phyloP scores from a whole-genome alignment of 1,140 invertebrate species.

The Lasioglossum albipes region DNA sequence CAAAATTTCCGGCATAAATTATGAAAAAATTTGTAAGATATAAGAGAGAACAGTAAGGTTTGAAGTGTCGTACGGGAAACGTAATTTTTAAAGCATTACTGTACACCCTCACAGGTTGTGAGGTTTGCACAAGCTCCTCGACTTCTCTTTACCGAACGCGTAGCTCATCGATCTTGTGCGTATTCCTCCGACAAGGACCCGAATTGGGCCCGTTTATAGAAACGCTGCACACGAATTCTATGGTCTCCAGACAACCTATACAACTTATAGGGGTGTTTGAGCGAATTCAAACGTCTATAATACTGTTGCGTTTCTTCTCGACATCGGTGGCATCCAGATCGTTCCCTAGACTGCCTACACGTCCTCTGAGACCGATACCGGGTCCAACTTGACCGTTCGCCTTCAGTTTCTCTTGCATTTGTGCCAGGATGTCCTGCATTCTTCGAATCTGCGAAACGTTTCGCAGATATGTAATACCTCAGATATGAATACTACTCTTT shows the following conservation, averaged over 20 bases:
- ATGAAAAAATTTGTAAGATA: too few relatives aligned
- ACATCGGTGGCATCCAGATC: slow-evolving; percentile 73
- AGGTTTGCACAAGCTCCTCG: neutral
- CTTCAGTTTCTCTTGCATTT: slow-evolving; percentile 98
- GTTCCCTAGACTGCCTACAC: slow-evolving; percentile 76
- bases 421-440: slow-evolving; percentile 97
- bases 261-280: neutral
- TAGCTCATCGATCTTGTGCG: slow-evolving; percentile 3
- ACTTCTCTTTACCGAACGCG: neutral
- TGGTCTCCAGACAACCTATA: neutral
- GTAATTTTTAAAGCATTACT: neutral
- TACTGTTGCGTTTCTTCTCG: slow-evolving; percentile 88
- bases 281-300: slow-evolving; percentile 86
- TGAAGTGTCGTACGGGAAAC: neutral
- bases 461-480: too few relatives aligned
- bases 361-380: slow-evolving; percentile 69
- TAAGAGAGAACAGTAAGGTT: neutral
- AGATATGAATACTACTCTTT: too few relatives aligned
- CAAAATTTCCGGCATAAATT: too few relatives aligned
- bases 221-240: neutral
- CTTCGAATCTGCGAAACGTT: slow-evolving; percentile 87
- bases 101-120: neutral
- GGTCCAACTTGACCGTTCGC: slow-evolving; percentile 84
- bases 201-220: neutral
- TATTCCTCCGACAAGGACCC: neutral